A percentile compares a stretch with the other conserved stretches of the same genome.
Evolutionary conservation across 2,113 vertebrate genomes (phyloP).

Genomic region (Castor canadensis): DNA sequence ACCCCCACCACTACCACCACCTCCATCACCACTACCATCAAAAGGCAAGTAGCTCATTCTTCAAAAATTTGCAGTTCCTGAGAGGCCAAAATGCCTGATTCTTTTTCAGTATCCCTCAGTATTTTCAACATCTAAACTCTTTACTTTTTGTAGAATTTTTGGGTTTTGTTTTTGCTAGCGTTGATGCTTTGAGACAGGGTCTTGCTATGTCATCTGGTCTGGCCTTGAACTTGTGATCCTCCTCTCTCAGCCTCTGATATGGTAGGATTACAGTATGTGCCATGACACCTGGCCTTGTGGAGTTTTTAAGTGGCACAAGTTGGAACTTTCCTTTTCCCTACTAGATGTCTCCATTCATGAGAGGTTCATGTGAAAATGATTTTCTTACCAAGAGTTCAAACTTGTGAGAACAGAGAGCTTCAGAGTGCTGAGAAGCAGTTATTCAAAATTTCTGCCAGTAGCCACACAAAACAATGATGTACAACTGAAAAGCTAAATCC

Average conservation of each 20-base stretch:
- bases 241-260: not conserved
- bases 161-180: not conserved
- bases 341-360: not conserved
- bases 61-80: not conserved
- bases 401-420: not conserved
- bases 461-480: not conserved
- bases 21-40: not conserved
- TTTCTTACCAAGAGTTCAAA: not conserved
- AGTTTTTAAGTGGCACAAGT: not conserved
- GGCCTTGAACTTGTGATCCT: not conserved
- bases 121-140: constrained; percentile 5
- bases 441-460: not conserved
- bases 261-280: not conserved
- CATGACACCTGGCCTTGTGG: not conserved
- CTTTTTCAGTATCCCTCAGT: not conserved
- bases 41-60: constrained; percentile 6
- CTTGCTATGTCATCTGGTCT: not conserved
- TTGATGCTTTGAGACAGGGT: not conserved
- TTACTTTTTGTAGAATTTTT: not conserved
- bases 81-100: not conserved
- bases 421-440: not conserved
- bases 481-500: not conserved
- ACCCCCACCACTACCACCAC: not conserved
- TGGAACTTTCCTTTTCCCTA: not conserved
- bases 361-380: not conserved